These are phyloP conservation scores for Gnathonemus longibarbis DNA, from an alignment of 2,113 vertebrate species.

Conservation along the genomic window DNA sequence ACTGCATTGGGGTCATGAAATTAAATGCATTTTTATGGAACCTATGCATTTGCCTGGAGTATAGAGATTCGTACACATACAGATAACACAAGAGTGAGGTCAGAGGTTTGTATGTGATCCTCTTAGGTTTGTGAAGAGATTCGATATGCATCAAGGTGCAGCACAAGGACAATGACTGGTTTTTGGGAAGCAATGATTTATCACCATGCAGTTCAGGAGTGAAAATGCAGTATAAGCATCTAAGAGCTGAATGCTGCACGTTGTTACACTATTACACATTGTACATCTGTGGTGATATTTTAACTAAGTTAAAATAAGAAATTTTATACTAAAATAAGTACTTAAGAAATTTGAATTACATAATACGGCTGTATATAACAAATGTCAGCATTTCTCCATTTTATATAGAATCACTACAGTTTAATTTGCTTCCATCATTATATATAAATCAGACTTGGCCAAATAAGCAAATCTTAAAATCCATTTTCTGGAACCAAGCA, in stretches of 20 bases:
- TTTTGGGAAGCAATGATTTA: not conserved
- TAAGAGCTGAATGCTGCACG: not conserved
- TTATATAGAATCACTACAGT: not conserved
- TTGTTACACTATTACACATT: not conserved
- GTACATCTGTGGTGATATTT: not conserved
- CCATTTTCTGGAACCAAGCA: not conserved
- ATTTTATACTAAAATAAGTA: not conserved
- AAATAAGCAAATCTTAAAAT: not conserved
- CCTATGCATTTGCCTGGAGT: not conserved
- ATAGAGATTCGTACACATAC: not conserved
- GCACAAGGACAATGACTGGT: not conserved
- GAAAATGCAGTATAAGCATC: not conserved
- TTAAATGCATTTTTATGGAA: not conserved
- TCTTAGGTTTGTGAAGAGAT: not conserved
- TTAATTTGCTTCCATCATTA: not conserved
- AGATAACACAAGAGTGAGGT: not conserved
- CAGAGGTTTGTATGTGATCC: not conserved
- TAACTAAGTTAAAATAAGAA: not conserved
- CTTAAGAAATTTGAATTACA: not conserved
- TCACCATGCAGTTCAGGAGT: not conserved
- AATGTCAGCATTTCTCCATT: not conserved
- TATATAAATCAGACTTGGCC: not conserved
- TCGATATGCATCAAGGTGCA: not conserved
- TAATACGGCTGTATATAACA: not conserved
- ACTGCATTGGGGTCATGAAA: not conserved